Evolutionary conservation across 2,888 invertebrate genomes (phyloP).

Genomic region (Limnephilus rhombicus): DNA sequence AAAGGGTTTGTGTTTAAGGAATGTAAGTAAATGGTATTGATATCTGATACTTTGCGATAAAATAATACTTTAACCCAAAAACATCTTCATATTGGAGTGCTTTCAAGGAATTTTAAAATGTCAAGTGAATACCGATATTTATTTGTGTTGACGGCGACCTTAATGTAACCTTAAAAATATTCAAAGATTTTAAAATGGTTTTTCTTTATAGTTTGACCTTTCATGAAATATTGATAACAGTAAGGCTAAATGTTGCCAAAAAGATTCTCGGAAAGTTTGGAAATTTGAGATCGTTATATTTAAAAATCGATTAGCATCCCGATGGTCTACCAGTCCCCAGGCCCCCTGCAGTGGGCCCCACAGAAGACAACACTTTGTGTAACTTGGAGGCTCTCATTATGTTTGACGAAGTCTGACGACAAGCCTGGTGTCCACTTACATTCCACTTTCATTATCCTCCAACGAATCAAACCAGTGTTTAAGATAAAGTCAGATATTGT

Average conservation of each 20-base stretch:
- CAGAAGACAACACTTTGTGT: background rate
- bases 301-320: background rate
- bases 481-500: background rate
- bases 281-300: background rate
- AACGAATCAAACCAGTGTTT: too few species aligned
- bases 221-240: too few species aligned
- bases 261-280: too few species aligned
- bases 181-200: background rate
- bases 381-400: background rate
- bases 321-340: background rate
- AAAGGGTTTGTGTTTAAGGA: background rate
- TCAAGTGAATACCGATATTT: background rate
- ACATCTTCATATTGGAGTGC: background rate
- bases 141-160: background rate
- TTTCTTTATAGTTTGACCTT: background rate
- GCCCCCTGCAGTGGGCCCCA: background rate
- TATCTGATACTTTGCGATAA: background rate
- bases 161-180: background rate
- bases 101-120: background rate
- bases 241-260: too few species aligned
- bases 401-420: background rate
- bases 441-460: too few species aligned
- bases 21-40: background rate
- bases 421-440: too few species aligned
- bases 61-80: background rate